Evolutionary conservation across 2,797 vertebrate genomes (phyloP).

Genomic region (Clamator glandarius): DNA sequence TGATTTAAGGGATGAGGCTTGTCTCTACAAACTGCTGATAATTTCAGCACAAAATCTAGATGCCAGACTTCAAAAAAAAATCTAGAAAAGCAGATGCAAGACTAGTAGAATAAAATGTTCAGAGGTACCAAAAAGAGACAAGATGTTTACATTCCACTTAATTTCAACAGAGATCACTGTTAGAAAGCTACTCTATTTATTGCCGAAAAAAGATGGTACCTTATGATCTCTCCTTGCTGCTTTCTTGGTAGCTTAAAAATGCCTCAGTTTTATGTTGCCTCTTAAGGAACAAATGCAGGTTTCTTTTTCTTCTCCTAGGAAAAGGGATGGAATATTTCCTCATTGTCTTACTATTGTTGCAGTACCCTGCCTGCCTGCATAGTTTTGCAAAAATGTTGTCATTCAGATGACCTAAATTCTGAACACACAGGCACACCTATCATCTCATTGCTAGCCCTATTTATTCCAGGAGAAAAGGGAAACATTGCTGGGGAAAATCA

Average conservation of each 20-base stretch:
- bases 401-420: background rate
- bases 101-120: background rate
- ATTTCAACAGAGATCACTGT: background rate
- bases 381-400: background rate
- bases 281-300: background rate
- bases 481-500: background rate
- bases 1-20: background rate
- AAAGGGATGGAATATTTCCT: background rate
- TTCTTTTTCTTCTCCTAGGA: background rate
- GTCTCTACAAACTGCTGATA: background rate
- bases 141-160: background rate
- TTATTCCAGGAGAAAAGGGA: background rate
- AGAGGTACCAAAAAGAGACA: background rate
- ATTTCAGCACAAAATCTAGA: background rate
- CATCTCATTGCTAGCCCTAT: background rate
- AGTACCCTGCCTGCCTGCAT: background rate
- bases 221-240: background rate
- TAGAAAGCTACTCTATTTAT: background rate
- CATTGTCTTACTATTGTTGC: background rate
- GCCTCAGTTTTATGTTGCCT: background rate
- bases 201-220: rapidly evolving
- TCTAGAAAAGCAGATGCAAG: background rate
- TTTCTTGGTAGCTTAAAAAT: background rate
- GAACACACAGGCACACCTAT: background rate
- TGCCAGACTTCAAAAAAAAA: background rate